Conservation (phyloP, 2,797 vertebrate genomes). For the Tragelaphus eurycerus region DNA sequence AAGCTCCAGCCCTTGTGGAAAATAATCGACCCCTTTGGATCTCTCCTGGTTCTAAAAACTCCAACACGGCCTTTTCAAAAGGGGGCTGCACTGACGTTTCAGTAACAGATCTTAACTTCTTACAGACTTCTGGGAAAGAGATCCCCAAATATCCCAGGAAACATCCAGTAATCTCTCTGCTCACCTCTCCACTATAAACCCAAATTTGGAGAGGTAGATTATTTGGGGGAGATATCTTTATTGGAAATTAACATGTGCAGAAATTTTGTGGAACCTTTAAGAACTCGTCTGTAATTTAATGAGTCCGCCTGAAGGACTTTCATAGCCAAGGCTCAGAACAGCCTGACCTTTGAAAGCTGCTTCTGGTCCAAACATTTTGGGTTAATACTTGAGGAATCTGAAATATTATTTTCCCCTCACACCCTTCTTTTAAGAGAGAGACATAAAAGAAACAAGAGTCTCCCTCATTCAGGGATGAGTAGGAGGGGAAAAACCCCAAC, state of each 20-base stretch:
- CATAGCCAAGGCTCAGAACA: constrained; percentile 62
- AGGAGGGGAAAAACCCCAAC: constrained; percentile 71
- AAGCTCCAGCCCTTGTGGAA: not conserved
- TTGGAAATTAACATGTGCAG: constrained; percentile 53
- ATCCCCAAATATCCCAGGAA: not conserved
- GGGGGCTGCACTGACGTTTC: not conserved
- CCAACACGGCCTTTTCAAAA: not conserved
- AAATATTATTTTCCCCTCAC: constrained; percentile 66
- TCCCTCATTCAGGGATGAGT: constrained; percentile 67
- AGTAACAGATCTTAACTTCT: constrained; percentile 39
- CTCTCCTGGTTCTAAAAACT: not conserved
- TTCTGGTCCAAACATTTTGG: constrained; percentile 77
- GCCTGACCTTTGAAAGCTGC: constrained; percentile 74
- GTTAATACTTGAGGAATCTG: constrained; percentile 77
- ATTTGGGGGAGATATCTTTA: constrained; percentile 23
- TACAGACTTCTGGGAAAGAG: not conserved
- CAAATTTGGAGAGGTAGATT: not conserved
- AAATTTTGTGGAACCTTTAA: constrained; percentile 61
- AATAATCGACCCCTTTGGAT: constrained; percentile 11
- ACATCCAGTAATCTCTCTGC: not conserved
- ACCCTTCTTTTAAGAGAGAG: constrained; percentile 64
- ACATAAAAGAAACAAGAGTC: constrained; percentile 76
- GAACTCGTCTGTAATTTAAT: constrained; percentile 68
- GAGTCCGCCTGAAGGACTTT: constrained; percentile 68
- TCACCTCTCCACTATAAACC: not conserved